phyloP scores from a whole-genome alignment of 2,888 invertebrate genomes.

The Caenorhabditis virilis region DNA sequence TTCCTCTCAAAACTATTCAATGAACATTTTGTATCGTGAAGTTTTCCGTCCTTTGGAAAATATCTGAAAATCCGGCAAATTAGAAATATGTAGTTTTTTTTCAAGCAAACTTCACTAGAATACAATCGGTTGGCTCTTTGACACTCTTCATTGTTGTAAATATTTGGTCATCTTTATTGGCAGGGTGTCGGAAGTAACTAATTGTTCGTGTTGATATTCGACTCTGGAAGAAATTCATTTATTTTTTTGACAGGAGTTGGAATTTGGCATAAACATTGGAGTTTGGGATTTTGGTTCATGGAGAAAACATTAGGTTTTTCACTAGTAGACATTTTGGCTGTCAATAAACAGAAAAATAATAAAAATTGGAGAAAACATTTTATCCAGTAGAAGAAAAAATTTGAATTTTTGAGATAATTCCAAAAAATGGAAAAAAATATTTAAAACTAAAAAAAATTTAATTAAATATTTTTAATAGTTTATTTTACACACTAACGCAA shows the following conservation, averaged over 20 bases:
- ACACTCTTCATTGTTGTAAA: constrained; percentile 21
- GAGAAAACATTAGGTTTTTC: too few relatives aligned
- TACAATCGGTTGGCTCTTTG: constrained; percentile 6
- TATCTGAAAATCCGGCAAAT: constrained; percentile 10
- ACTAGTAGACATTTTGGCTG: too few relatives aligned
- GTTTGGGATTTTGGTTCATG: too few relatives aligned
- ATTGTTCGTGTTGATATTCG: constrained; percentile 14
- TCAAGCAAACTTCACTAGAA: constrained; percentile 15
- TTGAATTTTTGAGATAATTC: too few relatives aligned
- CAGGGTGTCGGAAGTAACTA: constrained; percentile 1
- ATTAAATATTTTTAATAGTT: too few relatives aligned
- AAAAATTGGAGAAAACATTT: too few relatives aligned
- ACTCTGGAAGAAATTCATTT: constrained; percentile 15
- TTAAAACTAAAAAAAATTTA: too few relatives aligned
- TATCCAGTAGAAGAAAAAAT: too few relatives aligned
- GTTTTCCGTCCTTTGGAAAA: constrained; percentile 30
- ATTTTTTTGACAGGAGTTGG: not conserved
- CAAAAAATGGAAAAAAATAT: too few relatives aligned
- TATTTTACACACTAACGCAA: too few relatives aligned
- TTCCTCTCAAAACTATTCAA: constrained; percentile 39
- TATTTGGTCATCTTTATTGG: constrained; percentile 13
- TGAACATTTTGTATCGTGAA: constrained; percentile 23
- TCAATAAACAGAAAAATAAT: too few relatives aligned
- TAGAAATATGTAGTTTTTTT: constrained; percentile 1
- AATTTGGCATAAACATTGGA: too few relatives aligned